A percentile compares a stretch with the other conserved stretches of the same genome.
These are phyloP conservation scores for Antechinus stuartii DNA, from an alignment of 2,113 vertebrate genomes.

Conservation along the genomic window DNA sequence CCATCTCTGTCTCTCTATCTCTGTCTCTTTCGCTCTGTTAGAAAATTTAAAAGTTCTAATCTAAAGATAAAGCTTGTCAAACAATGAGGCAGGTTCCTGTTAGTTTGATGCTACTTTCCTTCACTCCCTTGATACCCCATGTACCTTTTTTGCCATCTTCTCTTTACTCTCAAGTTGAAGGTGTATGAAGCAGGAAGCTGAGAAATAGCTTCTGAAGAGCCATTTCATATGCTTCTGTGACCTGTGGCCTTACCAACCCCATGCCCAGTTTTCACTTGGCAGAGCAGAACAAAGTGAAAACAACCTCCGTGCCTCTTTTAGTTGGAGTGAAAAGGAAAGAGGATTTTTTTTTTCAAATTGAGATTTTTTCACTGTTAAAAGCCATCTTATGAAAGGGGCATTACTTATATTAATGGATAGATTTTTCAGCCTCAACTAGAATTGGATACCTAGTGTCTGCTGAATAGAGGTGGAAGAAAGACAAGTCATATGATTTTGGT, in stretches of 20 bases:
- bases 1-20: too few relatives aligned
- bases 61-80: not conserved
- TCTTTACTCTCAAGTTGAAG: not conserved
- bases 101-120: not conserved
- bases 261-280: not conserved
- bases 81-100: not conserved
- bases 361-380: not conserved
- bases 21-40: not conserved
- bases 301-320: not conserved
- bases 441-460: not conserved
- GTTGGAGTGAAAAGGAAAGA: not conserved
- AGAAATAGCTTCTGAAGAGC: not conserved
- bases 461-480: not conserved
- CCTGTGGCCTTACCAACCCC: not conserved
- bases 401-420: not conserved
- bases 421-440: not conserved
- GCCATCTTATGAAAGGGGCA: constrained; percentile 9
- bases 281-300: constrained; percentile 1
- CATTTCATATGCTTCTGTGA: not conserved
- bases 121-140: not conserved
- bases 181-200: not conserved
- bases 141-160: not conserved
- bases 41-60: not conserved
- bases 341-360: not conserved
- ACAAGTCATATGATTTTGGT: not conserved